Conservation (phyloP, 2,888 invertebrate genomes). For the Papilio protenor region DNA sequence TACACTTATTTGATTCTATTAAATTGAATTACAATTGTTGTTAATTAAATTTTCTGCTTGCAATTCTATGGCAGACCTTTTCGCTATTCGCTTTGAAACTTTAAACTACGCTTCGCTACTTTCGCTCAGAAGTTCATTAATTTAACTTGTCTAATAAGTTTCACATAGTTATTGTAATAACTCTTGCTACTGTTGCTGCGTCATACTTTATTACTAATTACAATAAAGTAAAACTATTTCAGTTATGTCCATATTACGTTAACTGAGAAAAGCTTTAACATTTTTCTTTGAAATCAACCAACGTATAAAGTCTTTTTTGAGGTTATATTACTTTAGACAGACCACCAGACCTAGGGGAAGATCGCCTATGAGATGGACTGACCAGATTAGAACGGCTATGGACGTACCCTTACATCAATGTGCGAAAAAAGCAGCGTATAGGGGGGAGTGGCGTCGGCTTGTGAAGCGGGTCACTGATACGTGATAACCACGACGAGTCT, state of each 20-base stretch:
- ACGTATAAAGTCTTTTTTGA: neutral
- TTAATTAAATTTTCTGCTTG: neutral
- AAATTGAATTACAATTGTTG: neutral
- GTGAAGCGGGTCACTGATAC: too few relatives aligned
- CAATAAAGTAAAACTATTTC: constrained; percentile 5
- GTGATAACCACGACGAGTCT: too few relatives aligned
- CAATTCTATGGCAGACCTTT: neutral
- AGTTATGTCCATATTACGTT: neutral
- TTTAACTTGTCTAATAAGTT: constrained; percentile 15
- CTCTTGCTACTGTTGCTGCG: neutral
- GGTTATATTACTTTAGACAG: neutral
- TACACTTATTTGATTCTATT: neutral
- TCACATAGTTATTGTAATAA: neutral
- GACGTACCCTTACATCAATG: too few relatives aligned
- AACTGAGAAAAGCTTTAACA: neutral
- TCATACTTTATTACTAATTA: neutral
- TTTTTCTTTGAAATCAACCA: neutral
- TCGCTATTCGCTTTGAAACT: constrained; percentile 2
- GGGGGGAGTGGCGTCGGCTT: too few relatives aligned
- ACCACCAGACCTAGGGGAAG: too few relatives aligned
- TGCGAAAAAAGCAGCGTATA: too few relatives aligned
- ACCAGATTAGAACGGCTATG: too few relatives aligned
- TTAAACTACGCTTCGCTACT: constrained; percentile 1
- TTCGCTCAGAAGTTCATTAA: neutral
- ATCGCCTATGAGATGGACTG: too few relatives aligned